A percentile compares a stretch with the other conserved stretches of the same genome.
phyloP scores from a whole-genome alignment of 2,113 vertebrate genomes.

The Hippocampus barbouri region DNA sequence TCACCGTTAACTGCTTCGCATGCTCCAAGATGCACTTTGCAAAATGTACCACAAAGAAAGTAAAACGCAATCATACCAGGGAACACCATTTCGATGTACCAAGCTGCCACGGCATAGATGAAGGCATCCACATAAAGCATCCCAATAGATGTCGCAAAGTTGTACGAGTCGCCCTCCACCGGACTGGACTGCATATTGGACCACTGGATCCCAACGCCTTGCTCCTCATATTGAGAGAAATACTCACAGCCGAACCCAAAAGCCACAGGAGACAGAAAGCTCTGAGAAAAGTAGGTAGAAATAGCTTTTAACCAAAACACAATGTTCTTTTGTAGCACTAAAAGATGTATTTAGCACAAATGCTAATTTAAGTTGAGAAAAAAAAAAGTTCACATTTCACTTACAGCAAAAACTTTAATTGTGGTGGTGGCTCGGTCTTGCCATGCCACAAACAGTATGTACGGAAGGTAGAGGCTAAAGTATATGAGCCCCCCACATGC shows the following conservation, averaged over 20 bases:
- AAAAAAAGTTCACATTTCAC: conserved; percentile 34
- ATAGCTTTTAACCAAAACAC: not conserved
- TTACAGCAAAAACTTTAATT: conserved; percentile 72
- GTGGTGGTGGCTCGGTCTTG: conserved; percentile 75
- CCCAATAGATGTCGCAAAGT: conserved; percentile 69
- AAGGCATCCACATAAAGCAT: conserved; percentile 81
- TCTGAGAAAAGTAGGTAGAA: conserved; percentile 60
- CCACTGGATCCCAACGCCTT: conserved; percentile 87
- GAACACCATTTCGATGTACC: conserved; percentile 87
- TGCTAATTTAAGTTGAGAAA: too few relatives aligned
- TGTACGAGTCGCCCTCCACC: conserved; percentile 78
- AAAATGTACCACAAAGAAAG: not conserved
- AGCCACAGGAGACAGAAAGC: conserved; percentile 87
- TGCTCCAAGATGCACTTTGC: not conserved
- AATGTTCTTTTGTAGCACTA: not conserved
- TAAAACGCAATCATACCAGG: conserved; percentile 74
- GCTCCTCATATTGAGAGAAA: conserved; percentile 86
- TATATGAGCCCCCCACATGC: conserved; percentile 87
- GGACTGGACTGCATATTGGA: conserved; percentile 76
- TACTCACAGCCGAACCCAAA: conserved; percentile 90
- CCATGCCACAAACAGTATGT: conserved; percentile 85
- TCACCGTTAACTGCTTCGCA: too few relatives aligned
- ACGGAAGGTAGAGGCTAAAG: conserved; percentile 86
- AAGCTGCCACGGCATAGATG: conserved; percentile 77
- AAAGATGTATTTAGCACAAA: not conserved